Evolutionary conservation across 1,140 invertebrate species (phyloP).

Genomic region (Sycophila sp.): DNA sequence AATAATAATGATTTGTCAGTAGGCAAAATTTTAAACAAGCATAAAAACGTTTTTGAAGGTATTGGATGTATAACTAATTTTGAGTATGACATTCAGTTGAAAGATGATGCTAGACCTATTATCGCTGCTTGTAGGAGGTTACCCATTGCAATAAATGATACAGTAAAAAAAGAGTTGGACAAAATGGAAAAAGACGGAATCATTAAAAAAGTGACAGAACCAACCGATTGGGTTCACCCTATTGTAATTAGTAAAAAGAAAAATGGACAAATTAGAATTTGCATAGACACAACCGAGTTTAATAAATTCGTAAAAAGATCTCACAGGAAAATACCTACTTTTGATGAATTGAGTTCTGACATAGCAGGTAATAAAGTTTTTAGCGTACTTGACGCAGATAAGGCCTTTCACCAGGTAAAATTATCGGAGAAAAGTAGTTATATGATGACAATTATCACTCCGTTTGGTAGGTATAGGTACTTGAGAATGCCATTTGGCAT

Average conservation of each 20-base stretch:
- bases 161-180: conserved; percentile 51
- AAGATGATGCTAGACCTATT: conserved; percentile 41
- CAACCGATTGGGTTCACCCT: conserved; percentile 64
- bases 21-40: conserved; percentile 25
- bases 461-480: conserved; percentile 53
- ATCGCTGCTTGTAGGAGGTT: conserved; percentile 51
- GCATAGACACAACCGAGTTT: conserved; percentile 66
- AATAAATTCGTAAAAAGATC: conserved; percentile 62
- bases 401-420: conserved; percentile 62
- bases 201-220: conserved; percentile 49
- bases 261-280: conserved; percentile 61
- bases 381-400: conserved; percentile 61
- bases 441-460: conserved; percentile 57
- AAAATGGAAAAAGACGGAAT: conserved; percentile 45
- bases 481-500: conserved; percentile 41
- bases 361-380: conserved; percentile 58
- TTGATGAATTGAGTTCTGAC: conserved; percentile 59
- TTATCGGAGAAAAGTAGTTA: conserved; percentile 53
- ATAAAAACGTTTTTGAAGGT: conserved; percentile 31
- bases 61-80: conserved; percentile 21
- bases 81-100: conserved; percentile 33
- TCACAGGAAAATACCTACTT: conserved; percentile 57
- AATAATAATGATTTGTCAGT: no score
- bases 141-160: conserved; percentile 50
- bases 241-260: conserved; percentile 61